phyloP scores from a whole-genome alignment of 2,888 invertebrate genomes.

The Alsophila aescularia region DNA sequence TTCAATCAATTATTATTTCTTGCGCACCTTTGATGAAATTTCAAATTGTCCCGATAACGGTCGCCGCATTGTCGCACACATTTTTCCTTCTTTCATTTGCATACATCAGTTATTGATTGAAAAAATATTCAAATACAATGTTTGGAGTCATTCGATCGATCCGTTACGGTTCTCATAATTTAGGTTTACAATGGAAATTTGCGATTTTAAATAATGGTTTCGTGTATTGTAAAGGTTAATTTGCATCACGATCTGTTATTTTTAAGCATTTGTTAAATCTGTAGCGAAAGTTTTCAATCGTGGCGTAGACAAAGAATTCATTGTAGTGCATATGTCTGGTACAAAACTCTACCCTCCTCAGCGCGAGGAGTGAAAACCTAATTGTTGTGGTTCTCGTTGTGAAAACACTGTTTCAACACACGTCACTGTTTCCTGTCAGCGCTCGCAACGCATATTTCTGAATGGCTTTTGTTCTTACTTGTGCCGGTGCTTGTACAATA shows the following conservation, averaged over 20 bases:
- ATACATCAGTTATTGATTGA: slow-evolving; percentile 84
- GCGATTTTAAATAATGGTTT: slow-evolving; percentile 65
- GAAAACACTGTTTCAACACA: slow-evolving; percentile 76
- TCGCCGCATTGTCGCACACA: slow-evolving; percentile 72
- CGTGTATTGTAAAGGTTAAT: slow-evolving; percentile 50
- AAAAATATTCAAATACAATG: slow-evolving; percentile 80
- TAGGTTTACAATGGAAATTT: slow-evolving; percentile 56
- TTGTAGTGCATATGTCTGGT: slow-evolving; percentile 54
- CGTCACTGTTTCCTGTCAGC: slow-evolving; percentile 69
- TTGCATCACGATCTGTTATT: slow-evolving; percentile 49
- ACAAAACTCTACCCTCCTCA: slow-evolving; percentile 76
- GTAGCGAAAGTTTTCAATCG: slow-evolving; percentile 52
- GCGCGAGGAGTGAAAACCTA: slow-evolving; percentile 67
- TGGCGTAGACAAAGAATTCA: slow-evolving; percentile 59
- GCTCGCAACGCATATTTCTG: slow-evolving; percentile 70
- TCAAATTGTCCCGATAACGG: slow-evolving; percentile 80
- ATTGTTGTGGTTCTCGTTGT: slow-evolving; percentile 68
- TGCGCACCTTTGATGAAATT: slow-evolving; percentile 81
- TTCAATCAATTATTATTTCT: slow-evolving; percentile 82
- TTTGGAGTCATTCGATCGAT: slow-evolving; percentile 74
- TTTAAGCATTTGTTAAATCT: slow-evolving; percentile 30
- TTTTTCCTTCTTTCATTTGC: slow-evolving; percentile 70
- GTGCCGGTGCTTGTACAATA: slow-evolving; percentile 53
- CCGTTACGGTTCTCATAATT: slow-evolving; percentile 78
- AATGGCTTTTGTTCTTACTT: slow-evolving; percentile 80